phyloP scores from a whole-genome alignment of 2,888 invertebrate genomes.

The Sminthurinus aureus region DNA sequence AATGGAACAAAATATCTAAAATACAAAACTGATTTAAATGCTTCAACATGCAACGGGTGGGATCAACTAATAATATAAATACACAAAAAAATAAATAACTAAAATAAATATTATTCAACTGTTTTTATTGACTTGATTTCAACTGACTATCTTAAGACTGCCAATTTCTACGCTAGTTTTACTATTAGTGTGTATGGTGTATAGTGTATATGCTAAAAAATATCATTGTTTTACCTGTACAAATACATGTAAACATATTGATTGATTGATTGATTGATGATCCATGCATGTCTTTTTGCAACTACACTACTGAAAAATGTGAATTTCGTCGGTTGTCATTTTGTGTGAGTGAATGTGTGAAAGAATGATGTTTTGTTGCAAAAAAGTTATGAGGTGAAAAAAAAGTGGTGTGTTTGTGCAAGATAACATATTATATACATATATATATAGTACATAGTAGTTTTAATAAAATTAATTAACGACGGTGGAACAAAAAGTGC shows the following conservation, averaged over 20 bases:
- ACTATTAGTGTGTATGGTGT: not conserved
- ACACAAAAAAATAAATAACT: no score
- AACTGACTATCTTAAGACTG: constrained; percentile 51
- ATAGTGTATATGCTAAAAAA: not conserved
- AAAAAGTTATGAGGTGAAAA: no score
- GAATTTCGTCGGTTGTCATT: no score
- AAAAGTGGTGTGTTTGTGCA: no score
- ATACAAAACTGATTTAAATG: no score
- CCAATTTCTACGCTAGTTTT: constrained; percentile 44
- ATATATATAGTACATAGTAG: no score
- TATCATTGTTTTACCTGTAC: not conserved
- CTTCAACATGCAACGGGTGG: constrained; percentile 8
- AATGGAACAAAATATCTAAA: no score
- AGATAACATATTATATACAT: no score
- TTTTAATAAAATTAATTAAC: no score
- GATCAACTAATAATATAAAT: constrained; percentile 12
- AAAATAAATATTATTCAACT: constrained; percentile 21
- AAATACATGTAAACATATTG: not conserved
- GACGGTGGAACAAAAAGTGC: no score
- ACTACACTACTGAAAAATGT: no score
- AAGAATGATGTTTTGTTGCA: not conserved
- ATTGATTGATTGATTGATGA: not conserved
- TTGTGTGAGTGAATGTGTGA: not conserved
- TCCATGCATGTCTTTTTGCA: not conserved
- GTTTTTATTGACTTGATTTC: constrained; percentile 44